phyloP scores from a whole-genome alignment of 2,888 invertebrate species.

The Nudaria mundana region DNA sequence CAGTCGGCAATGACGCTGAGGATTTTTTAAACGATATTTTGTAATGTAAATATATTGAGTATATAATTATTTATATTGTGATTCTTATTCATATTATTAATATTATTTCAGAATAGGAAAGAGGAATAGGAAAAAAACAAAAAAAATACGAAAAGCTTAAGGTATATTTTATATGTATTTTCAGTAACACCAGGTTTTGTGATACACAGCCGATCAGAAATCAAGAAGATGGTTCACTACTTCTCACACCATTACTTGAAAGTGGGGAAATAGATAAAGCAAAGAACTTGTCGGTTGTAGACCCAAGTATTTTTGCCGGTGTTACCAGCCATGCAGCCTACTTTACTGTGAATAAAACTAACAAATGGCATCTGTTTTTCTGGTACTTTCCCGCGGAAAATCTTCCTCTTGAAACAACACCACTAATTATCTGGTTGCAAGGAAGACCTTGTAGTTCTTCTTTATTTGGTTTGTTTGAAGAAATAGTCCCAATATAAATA shows the following conservation, averaged over 20 bases:
- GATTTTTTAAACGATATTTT: too few species aligned
- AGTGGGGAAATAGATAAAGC: conserved; percentile 15
- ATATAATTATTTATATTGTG: too few species aligned
- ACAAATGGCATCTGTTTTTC: conserved; percentile 87
- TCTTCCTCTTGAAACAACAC: conserved; percentile 42
- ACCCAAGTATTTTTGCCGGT: conserved; percentile 19
- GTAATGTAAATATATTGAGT: too few species aligned
- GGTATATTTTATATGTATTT: too few species aligned
- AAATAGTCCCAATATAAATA: conserved; percentile 53
- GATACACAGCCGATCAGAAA: too few species aligned
- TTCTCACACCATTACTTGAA: conserved; percentile 18
- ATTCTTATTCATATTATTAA: too few species aligned
- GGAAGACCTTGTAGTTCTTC: conserved; percentile 67
- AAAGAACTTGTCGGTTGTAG: conserved; percentile 17
- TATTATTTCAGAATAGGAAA: too few species aligned
- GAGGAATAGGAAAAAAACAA: too few species aligned
- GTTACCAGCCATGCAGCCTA: conserved; percentile 22
- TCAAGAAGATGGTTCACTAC: conserved; percentile 16
- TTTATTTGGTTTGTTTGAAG: conserved; percentile 61
- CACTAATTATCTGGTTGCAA: conserved; percentile 64
- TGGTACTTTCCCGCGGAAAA: conserved; percentile 85
- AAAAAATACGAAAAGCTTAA: too few species aligned
- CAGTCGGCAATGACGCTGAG: too few species aligned
- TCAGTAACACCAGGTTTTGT: too few species aligned
- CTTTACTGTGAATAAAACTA: conserved; percentile 83